Evolutionary conservation across 2,797 vertebrate genomes (phyloP), one percentile per base, ranked within the genome.

Genomic region (Buceros bicornis): DNA sequence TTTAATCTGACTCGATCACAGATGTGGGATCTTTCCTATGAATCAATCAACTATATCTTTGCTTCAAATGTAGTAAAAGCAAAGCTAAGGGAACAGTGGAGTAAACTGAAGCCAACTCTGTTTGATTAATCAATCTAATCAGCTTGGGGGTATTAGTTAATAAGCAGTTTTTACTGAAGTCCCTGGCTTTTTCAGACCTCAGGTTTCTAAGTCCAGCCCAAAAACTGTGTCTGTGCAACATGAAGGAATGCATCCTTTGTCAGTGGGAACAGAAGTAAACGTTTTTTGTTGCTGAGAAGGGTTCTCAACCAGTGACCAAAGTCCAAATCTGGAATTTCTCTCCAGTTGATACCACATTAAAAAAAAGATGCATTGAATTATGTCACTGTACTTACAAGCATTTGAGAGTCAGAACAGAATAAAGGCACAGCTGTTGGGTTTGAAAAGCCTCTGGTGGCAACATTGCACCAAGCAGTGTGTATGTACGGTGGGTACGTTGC

Each of bases 11-110:
- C 95, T 64, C 98, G 40, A 13, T 97, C 98, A 31, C 98, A 98
- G n/a, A 48, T 99, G 72, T 99, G 99, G 99, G 97, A 97, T 37
- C 98, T 99, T 37, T 99, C 99, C 71, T 98, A 98, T 65, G 96
- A 98, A 83, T 99, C 99, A 79, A 99, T 99, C 86, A 96, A 98
- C 94, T 99, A 98, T 29, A 98, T 98, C 95, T 99, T 99, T 62
- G 99, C 99, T 67, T 98, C 98, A 42, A 97, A 98, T 40, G 58
- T 69, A 15, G 96, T 99, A 26, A 99, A 98, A 97, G 97, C 98
- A 87, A 98, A 98, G 91, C 98, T 99, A 51, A 98, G 95, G 95
- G 98, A 98, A 73, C 98, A 96, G 33, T 99, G 99, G 99, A 97
- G 81, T 21, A 86, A 98, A 48, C 76, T 99, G 70, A 98, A 98